Evolutionary conservation across 2,888 invertebrate species (phyloP).

Genomic region (Mystacides longicornis): DNA sequence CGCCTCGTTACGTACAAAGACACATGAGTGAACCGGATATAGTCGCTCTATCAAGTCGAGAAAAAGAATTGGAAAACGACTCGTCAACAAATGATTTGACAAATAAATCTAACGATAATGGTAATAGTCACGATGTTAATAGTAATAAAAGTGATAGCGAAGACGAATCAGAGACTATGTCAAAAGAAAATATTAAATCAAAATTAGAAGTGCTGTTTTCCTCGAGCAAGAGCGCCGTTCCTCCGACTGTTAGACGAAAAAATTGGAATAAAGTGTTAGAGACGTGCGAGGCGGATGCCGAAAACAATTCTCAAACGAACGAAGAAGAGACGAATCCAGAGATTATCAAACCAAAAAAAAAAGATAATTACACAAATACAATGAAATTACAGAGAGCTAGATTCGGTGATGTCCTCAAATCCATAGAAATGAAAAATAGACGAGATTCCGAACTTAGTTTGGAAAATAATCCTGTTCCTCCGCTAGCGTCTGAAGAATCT

Average conservation of each 20-base stretch:
- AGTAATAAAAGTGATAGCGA: neutral
- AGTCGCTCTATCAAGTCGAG: conserved; percentile 27
- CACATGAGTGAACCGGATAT: conserved; percentile 30
- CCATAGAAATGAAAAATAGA: conserved; percentile 14
- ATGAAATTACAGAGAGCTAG: conserved; percentile 41
- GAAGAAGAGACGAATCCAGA: conserved; percentile 23
- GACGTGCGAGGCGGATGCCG: no score
- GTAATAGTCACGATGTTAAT: neutral
- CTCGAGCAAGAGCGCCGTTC: neutral
- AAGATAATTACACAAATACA: conserved; percentile 32
- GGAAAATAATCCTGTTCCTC: neutral
- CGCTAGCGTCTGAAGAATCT: no score
- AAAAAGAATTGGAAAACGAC: neutral
- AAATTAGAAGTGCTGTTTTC: neutral
- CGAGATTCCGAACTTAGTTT: conserved; percentile 2
- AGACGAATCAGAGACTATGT: neutral
- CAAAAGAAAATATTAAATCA: neutral
- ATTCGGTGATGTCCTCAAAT: conserved; percentile 31
- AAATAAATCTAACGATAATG: neutral
- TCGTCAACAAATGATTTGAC: neutral
- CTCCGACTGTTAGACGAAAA: neutral
- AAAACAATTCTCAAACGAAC: conserved; percentile 26
- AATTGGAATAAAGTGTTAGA: neutral
- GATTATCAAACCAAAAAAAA: conserved; percentile 8
- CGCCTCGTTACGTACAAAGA: neutral